Evolutionary conservation across 2,797 vertebrate genomes (phyloP).

Genomic region (Anguilla obscura): DNA sequence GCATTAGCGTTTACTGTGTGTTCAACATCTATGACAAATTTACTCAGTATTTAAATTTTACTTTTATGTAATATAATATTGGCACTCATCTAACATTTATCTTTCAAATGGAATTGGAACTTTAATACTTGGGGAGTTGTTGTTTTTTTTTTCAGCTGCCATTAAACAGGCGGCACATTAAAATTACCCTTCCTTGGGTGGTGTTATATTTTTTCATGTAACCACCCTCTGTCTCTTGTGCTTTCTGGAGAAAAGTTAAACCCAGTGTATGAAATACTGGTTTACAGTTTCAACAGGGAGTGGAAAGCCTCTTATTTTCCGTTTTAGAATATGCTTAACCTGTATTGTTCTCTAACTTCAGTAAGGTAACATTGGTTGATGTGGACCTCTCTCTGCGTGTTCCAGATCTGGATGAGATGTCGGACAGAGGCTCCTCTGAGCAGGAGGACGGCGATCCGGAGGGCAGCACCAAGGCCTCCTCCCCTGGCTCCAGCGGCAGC

Average conservation of each 20-base stretch:
- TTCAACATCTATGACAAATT: background rate
- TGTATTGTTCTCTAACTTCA: background rate
- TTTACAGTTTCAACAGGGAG: background rate
- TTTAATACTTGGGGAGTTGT: background rate
- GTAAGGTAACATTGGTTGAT: background rate
- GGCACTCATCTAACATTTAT: background rate
- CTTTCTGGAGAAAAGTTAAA: background rate
- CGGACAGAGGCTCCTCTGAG: conserved; percentile 91
- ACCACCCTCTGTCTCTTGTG: background rate
- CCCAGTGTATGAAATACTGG: background rate
- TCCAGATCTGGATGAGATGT: conserved; percentile 82
- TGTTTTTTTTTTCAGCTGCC: background rate
- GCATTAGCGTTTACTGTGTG: background rate
- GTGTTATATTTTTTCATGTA: background rate
- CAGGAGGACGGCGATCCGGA: conserved; percentile 81
- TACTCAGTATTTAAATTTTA: background rate
- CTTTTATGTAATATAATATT: background rate
- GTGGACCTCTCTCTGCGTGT: background rate
- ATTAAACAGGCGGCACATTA: background rate
- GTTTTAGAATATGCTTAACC: no score
- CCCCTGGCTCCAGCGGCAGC: conserved; percentile 73
- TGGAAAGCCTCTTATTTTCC: no score
- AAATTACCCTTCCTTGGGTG: background rate
- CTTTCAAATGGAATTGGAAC: background rate
- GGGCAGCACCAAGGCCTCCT: conserved; percentile 84